Evolutionary conservation across 2,888 invertebrate species (phyloP), one percentile per base, ranked within the genome.

Genomic region (Dermolepida albohirtum): DNA sequence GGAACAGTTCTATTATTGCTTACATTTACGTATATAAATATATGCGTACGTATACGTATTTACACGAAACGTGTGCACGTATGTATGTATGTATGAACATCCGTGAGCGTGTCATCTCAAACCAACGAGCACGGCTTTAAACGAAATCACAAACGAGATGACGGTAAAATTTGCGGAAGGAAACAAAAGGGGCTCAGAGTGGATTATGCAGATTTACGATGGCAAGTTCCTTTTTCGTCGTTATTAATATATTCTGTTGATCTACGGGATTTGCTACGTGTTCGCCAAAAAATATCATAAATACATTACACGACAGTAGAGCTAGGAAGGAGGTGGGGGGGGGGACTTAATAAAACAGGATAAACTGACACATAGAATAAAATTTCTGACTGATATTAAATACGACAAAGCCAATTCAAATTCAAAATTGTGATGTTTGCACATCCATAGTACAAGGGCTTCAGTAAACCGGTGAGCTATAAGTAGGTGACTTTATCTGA

Each of bases 151-250:
- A 59, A 59, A 44, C 47, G 59, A 44, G 59, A 59, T 59, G 59
- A 47, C 34, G 59, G 29, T 34, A 59, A 59, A 59, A 59, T 59
- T 59, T 59, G 59, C 47, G 44, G 59, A 59, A 59, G 59, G 59
- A 59, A 59, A 59, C 59, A 59, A 59, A 59, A 44, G 59, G 47
- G 47, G 59, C 59, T 59, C 59, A 59, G 59, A 59, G 29, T 59
- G 59, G 59, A 59, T 59, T 59, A 59, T 59, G 59, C 59, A 59
- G 59, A 59, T 59, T 59, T 59, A 59, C 47, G 27, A 59, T 59
- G 44, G 59, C 44, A 59, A 59, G 59, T 59, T 59, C 44, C 59
- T 59, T 59, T 47, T 59, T 59, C 59, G 59, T 29, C 59, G 44
- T 59, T 59, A 59, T 59, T 59, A 59, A 59, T 59, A 59, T 47